Percentiles rank a stretch among this genome's conserved stretches.
These are phyloP conservation scores for Tiliacea citrago DNA, from an alignment of 2,888 invertebrate species.

Conservation along the genomic window DNA sequence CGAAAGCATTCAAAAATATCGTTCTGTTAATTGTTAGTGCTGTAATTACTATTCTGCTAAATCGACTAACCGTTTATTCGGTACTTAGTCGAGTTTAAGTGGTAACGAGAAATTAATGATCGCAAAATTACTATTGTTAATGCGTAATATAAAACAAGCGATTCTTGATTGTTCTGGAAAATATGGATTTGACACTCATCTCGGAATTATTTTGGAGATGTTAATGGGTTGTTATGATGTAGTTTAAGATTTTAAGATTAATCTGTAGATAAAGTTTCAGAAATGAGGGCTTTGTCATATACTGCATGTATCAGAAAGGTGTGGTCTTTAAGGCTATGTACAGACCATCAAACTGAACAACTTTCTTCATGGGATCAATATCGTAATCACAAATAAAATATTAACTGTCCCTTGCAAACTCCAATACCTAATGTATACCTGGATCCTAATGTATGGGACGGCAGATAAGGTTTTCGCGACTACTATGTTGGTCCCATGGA, in stretches of 20 bases:
- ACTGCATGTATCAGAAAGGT: no score
- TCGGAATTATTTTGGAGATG: constrained; percentile 5
- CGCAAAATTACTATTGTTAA: constrained; percentile 56
- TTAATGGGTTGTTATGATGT: background rate
- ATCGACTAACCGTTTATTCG: constrained; percentile 63
- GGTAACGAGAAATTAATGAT: constrained; percentile 63
- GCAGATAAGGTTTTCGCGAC: no score
- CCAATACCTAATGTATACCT: no score
- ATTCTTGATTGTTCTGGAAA: constrained; percentile 42
- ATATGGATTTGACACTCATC: constrained; percentile 30
- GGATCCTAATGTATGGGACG: no score
- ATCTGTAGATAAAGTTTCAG: background rate
- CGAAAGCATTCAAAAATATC: constrained; percentile 39
- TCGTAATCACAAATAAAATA: no score
- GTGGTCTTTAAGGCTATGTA: no score
- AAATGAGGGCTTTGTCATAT: background rate
- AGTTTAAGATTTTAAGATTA: background rate
- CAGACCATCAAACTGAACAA: no score
- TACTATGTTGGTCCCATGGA: no score
- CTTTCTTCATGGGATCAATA: no score
- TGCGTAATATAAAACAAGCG: constrained; percentile 44
- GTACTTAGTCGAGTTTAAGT: constrained; percentile 48
- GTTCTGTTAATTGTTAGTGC: constrained; percentile 49
- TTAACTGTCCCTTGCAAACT: no score
- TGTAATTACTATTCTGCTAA: constrained; percentile 59